phyloP scores from a whole-genome alignment of 2,888 invertebrate genomes.

The Eustalomyia histrio region DNA sequence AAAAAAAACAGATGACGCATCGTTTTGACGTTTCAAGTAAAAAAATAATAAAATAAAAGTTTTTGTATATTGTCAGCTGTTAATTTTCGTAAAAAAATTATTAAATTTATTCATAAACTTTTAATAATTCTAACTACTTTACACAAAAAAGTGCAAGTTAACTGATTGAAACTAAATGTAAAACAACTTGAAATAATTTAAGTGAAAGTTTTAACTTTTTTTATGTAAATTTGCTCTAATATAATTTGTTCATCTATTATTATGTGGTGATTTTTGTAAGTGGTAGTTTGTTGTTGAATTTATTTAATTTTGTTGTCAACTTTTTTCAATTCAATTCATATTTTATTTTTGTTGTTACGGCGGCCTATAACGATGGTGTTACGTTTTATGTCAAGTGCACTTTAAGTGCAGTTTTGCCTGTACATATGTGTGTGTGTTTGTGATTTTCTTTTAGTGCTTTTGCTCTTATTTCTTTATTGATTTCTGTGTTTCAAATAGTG shows the following conservation, averaged over 20 bases:
- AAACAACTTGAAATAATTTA: constrained; percentile 18
- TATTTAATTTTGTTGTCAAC: constrained; percentile 11
- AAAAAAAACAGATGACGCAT: constrained; percentile 59
- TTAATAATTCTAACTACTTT: background rate
- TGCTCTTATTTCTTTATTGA: constrained; percentile 10
- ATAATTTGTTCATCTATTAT: background rate
- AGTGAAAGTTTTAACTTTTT: constrained; percentile 50
- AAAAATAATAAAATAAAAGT: constrained; percentile 19
- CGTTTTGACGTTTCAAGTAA: constrained; percentile 53
- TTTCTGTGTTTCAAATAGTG: constrained; percentile 14
- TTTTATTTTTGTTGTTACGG: background rate
- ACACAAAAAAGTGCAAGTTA: background rate
- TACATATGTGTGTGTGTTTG: background rate
- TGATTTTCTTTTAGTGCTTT: background rate
- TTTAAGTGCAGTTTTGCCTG: constrained; percentile 39
- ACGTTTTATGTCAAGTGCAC: constrained; percentile 43
- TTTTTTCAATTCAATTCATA: background rate
- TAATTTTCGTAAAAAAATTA: constrained; percentile 20
- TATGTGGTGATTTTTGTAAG: constrained; percentile 2
- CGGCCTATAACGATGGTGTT: constrained; percentile 2
- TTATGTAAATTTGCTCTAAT: background rate
- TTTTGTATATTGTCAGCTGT: constrained; percentile 46
- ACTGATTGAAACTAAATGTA: background rate
- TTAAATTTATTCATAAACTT: constrained; percentile 27
- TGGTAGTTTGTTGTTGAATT: background rate